Base-by-base conservation (phyloP, 2,888 invertebrate genomes). In the Polydrusus pterygomalis region DNA sequence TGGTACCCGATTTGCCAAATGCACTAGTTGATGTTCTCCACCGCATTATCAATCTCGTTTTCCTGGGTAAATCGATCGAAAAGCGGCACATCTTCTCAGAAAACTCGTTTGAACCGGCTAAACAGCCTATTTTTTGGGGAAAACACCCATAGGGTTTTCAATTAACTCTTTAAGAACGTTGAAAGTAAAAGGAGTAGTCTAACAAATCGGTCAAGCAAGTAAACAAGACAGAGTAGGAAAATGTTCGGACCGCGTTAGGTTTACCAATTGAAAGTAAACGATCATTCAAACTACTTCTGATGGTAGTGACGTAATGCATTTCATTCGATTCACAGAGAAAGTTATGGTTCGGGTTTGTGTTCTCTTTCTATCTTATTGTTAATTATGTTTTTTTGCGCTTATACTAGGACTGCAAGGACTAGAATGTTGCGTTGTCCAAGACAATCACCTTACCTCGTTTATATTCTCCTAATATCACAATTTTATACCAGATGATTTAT, bases 401-500 rank as follows among this genome's bases (percentile, higher is more conserved):
- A 11, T 60, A 17, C 8, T 34, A 2, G 17, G 1, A 38, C 1
- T 30, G 34, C 9, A 25, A 25, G 5, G 34, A 10, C 2, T 34
- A n/a, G 5, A n/a, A 43, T 43, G 2, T 5, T 13, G 6, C n/a
- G 1, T 5, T 56, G 56, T 34, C 10, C 1, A 60, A 13, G 15
- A 60, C 10, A 60, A 8, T 6, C 9, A 60, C 58, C 58, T 38
- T 10, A 11, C 8, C 11, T n/a, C 9, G 11, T 34, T 81, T 78
- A 80, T 86, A 79, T 60, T 71, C 10, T 77, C 84, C 84, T 85
- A 78, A 8, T 81, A 77, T 64, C 56, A 79, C 80, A 80, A 83
- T 84, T 85, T 85, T 84, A 84, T 83, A 84, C 65, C 81, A 83
- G 85, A 85, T 85, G 85, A 86, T 86, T 85, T 85, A 85, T 85